phyloP scores from a whole-genome alignment of 2,888 invertebrate genomes.

The Rotaria sp. region DNA sequence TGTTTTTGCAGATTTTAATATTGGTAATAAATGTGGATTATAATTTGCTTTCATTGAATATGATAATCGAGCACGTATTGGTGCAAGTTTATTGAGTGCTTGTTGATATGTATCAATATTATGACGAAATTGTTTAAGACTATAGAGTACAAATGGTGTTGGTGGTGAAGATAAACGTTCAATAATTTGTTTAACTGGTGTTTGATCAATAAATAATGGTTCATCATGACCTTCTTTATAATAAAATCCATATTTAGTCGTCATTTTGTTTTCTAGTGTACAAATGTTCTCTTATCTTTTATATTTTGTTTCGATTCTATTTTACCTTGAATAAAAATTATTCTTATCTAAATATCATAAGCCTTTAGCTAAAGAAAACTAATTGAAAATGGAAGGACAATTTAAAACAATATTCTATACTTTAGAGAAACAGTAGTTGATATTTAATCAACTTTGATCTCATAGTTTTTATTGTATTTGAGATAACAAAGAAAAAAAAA shows the following conservation, averaged over 20 bases:
- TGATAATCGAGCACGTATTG: conserved; percentile 42
- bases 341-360: background rate
- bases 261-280: background rate
- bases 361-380: background rate
- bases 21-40: conserved; percentile 47
- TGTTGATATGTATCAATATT: background rate
- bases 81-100: background rate
- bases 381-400: background rate
- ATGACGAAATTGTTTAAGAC: background rate
- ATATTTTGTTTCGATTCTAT: background rate
- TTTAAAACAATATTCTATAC: no score
- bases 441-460: no score
- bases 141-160: conserved; percentile 7
- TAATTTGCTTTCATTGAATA: conserved; percentile 55
- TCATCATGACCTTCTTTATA: background rate
- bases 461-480: no score
- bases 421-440: no score
- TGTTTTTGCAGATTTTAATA: conserved; percentile 45
- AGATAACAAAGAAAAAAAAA: no score
- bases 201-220: background rate
- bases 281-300: background rate
- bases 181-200: background rate
- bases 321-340: background rate
- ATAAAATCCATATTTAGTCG: background rate
- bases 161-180: background rate